Conservation (phyloP, 2,797 vertebrate genomes). For the Peromyscus melanophrys region DNA sequence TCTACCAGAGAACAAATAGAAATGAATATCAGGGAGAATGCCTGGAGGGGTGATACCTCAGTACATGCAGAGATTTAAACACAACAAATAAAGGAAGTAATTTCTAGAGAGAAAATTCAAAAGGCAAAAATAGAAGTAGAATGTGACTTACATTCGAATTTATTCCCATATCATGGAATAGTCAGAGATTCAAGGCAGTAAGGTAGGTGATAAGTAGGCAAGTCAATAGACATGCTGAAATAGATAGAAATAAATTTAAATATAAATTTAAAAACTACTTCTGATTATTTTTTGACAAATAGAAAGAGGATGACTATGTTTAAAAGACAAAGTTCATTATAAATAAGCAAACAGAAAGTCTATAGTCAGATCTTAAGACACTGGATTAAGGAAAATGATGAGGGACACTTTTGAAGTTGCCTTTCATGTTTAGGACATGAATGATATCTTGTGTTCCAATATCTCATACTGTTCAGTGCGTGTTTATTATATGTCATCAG, state of each 20-base stretch:
- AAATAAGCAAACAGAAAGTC: neutral
- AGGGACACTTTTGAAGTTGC: neutral
- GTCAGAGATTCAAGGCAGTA: neutral
- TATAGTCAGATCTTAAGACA: neutral
- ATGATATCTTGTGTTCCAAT: neutral
- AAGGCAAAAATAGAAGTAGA: neutral
- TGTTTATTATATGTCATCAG: neutral
- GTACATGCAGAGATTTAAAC: neutral
- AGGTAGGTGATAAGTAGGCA: neutral
- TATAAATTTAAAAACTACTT: neutral
- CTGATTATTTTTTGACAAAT: neutral
- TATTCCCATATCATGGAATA: neutral
- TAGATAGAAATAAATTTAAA: neutral
- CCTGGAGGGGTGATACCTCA: neutral
- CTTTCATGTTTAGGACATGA: neutral
- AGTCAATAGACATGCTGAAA: neutral
- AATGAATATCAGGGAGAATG: neutral
- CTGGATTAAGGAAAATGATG: neutral
- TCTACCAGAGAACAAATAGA: neutral
- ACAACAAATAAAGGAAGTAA: neutral
- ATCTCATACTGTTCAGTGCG: neutral
- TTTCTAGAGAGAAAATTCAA: conserved; percentile 11
- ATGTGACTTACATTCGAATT: neutral
- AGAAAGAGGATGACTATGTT: neutral
- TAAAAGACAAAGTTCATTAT: neutral